Evolutionary conservation across 1,140 invertebrate genomes (phyloP).

Genomic region (Branchinecta lindahli): DNA sequence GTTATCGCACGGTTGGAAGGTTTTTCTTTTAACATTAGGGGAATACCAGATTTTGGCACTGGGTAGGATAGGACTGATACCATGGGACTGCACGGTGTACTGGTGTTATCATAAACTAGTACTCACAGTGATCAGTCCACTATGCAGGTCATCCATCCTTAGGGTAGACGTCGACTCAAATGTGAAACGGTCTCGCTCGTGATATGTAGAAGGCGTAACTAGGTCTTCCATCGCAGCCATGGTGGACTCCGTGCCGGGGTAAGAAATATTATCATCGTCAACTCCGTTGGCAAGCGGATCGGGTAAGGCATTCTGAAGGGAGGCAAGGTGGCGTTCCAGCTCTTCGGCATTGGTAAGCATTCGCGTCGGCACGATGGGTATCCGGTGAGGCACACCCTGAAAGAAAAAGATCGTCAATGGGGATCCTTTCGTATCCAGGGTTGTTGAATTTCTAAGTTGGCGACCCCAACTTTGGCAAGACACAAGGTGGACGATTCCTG

Average conservation of each 20-base stretch:
- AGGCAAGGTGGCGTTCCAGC: constrained; percentile 55
- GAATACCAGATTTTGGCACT: no score
- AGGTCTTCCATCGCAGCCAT: constrained; percentile 11
- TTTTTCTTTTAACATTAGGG: no score
- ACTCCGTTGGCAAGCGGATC: constrained; percentile 9
- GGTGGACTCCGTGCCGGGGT: constrained; percentile 14
- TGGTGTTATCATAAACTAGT: background rate
- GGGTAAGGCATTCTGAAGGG: constrained; percentile 49
- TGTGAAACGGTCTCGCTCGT: constrained; percentile 17
- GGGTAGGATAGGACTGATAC: no score
- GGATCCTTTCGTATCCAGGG: no score
- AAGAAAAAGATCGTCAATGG: constrained; percentile 23
- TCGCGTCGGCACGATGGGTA: constrained; percentile 65
- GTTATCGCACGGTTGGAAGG: no score
- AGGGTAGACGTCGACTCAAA: constrained; percentile 11
- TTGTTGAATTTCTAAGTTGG: no score
- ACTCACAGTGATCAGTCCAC: background rate
- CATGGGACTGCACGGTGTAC: no score
- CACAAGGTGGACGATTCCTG: no score
- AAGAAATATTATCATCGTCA: constrained; percentile 13
- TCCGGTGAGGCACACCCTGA: constrained; percentile 50
- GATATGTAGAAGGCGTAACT: background rate
- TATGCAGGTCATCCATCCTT: background rate
- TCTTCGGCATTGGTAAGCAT: constrained; percentile 69
- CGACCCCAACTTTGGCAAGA: no score